Evolutionary conservation across 1,140 invertebrate genomes (phyloP).

Genomic region (Polyergus mexicanus): DNA sequence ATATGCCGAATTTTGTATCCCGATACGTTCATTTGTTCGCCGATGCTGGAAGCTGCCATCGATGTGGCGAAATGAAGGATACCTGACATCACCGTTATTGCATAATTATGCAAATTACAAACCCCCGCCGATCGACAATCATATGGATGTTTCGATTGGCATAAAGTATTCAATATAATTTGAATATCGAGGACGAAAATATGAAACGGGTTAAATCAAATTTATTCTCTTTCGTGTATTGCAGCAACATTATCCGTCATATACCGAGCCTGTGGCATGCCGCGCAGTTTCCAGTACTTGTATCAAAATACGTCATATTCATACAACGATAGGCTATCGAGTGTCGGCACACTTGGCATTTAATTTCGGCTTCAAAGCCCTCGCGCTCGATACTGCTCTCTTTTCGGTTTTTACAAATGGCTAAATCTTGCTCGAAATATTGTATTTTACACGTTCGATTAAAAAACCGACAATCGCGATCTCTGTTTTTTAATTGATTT

Average conservation of each 20-base stretch:
- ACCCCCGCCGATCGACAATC: conserved; percentile 24
- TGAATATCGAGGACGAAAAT: conserved; percentile 54
- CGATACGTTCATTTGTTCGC: conserved; percentile 56
- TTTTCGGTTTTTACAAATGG: conserved; percentile 27
- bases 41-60: conserved; percentile 31
- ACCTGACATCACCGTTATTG: conserved; percentile 55
- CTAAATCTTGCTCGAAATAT: conserved; percentile 26
- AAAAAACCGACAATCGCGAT: conserved; percentile 2
- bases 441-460: conserved; percentile 16
- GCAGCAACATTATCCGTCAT: conserved; percentile 53
- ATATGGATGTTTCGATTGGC: conserved; percentile 51
- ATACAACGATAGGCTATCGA: conserved; percentile 42
- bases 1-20: conserved; percentile 36
- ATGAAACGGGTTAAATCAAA: conserved; percentile 61
- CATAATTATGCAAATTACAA: conserved; percentile 58
- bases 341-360: conserved; percentile 42
- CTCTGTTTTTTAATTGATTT: conserved; percentile 12
- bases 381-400: conserved; percentile 36
- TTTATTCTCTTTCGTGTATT: conserved; percentile 38
- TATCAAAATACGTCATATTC: conserved; percentile 57
- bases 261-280: conserved; percentile 5
- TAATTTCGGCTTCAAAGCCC: conserved; percentile 56
- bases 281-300: conserved; percentile 36
- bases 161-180: conserved; percentile 55
- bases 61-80: conserved; percentile 40